Conservation (phyloP, 1,140 invertebrate genomes). For the Zaprionus gabonicus region DNA sequence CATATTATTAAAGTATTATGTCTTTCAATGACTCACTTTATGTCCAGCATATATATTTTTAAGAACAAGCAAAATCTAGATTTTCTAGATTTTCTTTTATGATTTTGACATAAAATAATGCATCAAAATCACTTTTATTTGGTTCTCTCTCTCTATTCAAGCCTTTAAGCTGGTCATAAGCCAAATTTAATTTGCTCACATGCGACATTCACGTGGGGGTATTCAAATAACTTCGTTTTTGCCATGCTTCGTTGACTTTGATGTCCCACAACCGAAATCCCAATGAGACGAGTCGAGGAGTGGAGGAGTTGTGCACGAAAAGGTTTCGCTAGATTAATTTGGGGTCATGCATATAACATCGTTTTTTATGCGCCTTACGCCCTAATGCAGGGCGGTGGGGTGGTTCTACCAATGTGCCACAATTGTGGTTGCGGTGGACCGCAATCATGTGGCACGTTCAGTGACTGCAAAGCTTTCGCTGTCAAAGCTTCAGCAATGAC, state of each 20-base stretch:
- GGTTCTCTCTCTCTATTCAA: background rate
- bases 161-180: constrained; percentile 55
- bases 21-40: constrained; percentile 25
- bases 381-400: constrained; percentile 10
- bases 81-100: constrained; percentile 32
- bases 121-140: constrained; percentile 17
- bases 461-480: constrained; percentile 44
- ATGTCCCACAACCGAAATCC: constrained; percentile 44
- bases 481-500: constrained; percentile 18
- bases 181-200: constrained; percentile 78
- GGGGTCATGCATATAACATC: constrained; percentile 82
- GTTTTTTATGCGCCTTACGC: constrained; percentile 67
- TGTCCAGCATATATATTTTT: constrained; percentile 8
- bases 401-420: constrained; percentile 6
- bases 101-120: constrained; percentile 27
- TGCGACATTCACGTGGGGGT: constrained; percentile 72
- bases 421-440: constrained; percentile 28
- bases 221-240: constrained; percentile 79
- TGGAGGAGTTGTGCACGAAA: constrained; percentile 31
- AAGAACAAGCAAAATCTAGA: constrained; percentile 15
- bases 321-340: constrained; percentile 84
- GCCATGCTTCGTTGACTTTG: constrained; percentile 77
- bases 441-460: constrained; percentile 57
- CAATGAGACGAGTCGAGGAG: background rate
- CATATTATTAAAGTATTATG: background rate